phyloP scores from a whole-genome alignment of 35 echinoderm and acorn worm genomes.

The Nesometra sesokonis region DNA sequence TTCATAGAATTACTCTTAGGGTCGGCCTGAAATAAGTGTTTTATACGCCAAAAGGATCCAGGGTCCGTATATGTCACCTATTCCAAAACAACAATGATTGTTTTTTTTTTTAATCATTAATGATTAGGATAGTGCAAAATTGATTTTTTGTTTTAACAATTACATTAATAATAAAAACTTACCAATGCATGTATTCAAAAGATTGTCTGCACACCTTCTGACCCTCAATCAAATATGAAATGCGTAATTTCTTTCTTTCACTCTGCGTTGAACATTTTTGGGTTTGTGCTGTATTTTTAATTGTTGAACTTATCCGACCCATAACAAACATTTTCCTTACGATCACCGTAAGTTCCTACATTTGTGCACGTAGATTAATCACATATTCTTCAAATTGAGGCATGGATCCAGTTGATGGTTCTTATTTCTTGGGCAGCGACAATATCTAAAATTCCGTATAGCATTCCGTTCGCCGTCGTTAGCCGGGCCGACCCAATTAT shows the following conservation, averaged over 20 bases:
- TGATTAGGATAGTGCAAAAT: background rate
- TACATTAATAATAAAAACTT: no score
- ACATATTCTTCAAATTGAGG: background rate
- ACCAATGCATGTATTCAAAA: constrained; percentile 1
- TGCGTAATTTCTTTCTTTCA: background rate
- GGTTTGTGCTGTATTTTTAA: background rate
- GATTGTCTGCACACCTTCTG: background rate
- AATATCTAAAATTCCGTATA: no score
- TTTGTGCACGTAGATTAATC: background rate
- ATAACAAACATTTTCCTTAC: constrained; percentile 31
- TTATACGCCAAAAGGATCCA: background rate
- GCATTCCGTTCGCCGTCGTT: no score
- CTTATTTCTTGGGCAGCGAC: no score
- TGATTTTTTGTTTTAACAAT: background rate
- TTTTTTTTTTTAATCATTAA: background rate
- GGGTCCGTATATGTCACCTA: background rate
- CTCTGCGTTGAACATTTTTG: background rate
- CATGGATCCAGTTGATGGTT: no score
- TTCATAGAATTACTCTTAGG: no score
- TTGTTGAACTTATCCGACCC: constrained; percentile 13
- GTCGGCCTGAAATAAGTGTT: no score
- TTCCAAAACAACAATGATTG: background rate
- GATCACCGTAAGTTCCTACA: background rate
- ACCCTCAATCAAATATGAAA: constrained; percentile 8
- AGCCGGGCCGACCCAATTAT: no score